A percentile compares a stretch with the other conserved stretches of the same genome.
Evolutionary conservation across 2,797 vertebrate genomes (phyloP).

Genomic region (Acanthis flammea): DNA sequence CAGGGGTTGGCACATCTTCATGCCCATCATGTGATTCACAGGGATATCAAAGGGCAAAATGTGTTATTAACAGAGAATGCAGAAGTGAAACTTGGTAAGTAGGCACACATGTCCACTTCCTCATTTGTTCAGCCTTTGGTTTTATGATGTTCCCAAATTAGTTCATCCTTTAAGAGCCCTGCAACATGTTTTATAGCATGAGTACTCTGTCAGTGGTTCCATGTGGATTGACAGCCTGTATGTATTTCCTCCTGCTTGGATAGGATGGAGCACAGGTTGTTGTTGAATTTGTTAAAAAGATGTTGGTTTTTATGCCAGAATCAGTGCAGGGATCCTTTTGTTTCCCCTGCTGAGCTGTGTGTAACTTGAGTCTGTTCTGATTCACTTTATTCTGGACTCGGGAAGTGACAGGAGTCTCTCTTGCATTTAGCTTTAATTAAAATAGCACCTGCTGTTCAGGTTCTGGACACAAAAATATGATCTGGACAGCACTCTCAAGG

Average conservation of each 20-base stretch:
- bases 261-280: neutral
- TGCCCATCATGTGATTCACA: constrained; percentile 96
- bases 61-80: constrained; percentile 97
- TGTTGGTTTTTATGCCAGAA: neutral
- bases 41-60: constrained; percentile 98
- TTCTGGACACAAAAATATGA: neutral
- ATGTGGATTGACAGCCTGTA: neutral
- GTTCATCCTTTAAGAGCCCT: neutral
- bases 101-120: neutral
- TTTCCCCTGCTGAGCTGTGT: neutral
- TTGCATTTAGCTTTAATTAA: constrained; percentile 19
- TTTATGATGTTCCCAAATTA: neutral
- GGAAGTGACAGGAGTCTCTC: neutral
- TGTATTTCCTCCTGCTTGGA: neutral
- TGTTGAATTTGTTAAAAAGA: neutral
- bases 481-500: neutral
- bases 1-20: constrained; percentile 96
- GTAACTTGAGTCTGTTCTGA: neutral
- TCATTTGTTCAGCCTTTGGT: neutral
- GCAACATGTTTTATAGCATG: neutral
- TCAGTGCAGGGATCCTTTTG: neutral
- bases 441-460: neutral
- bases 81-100: constrained; percentile 95
- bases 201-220: neutral
- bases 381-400: neutral